phyloP scores from a whole-genome alignment of 2,113 vertebrate genomes.

The Polypterus bichir region DNA sequence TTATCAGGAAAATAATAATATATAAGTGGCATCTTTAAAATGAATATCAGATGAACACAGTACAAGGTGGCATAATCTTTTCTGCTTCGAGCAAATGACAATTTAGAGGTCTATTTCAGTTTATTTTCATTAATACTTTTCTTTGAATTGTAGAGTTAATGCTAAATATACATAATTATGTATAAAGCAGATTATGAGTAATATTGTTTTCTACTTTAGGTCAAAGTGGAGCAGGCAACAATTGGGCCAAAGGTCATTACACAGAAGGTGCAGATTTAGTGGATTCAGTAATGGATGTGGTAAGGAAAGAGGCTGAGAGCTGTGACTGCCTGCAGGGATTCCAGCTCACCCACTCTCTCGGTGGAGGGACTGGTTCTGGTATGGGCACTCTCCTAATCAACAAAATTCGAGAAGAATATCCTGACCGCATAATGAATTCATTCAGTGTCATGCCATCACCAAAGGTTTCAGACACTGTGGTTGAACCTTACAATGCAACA shows the following conservation, averaged over 20 bases:
- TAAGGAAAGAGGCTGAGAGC: constrained; percentile 12
- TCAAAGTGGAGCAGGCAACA: constrained; percentile 50
- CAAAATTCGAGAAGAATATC: constrained; percentile 65
- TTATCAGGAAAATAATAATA: no score
- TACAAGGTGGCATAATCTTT: no score
- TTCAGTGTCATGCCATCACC: constrained; percentile 64
- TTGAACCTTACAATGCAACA: constrained; percentile 15
- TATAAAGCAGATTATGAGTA: no score
- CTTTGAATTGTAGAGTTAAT: no score
- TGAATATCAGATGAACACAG: no score
- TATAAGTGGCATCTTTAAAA: no score
- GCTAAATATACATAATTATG: no score
- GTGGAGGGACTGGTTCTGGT: constrained; percentile 55
- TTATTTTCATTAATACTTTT: no score
- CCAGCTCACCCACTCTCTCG: constrained; percentile 62
- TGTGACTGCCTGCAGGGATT: constrained; percentile 43
- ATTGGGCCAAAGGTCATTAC: constrained; percentile 59
- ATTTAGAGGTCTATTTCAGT: no score
- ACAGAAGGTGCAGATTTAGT: constrained; percentile 15
- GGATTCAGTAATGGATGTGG: constrained; percentile 12
- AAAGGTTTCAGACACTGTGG: constrained; percentile 42
- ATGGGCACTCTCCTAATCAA: constrained; percentile 67
- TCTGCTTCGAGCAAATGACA: no score
- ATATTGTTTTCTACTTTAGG: not conserved
- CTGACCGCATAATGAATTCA: constrained; percentile 67